phyloP scores from a whole-genome alignment of 2,888 invertebrate species.

The Coelinius sp. region DNA sequence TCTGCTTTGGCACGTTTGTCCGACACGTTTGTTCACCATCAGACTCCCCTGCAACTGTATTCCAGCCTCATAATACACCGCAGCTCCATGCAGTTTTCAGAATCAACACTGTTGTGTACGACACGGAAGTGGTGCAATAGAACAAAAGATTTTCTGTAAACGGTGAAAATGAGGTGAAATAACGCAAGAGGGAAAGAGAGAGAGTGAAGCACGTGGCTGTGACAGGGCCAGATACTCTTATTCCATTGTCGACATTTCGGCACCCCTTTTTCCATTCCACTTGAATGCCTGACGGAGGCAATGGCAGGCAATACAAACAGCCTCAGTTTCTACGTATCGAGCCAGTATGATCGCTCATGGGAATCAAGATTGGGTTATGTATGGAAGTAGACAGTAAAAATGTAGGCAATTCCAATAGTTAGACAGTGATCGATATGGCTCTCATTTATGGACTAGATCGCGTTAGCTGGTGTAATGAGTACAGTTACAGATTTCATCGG shows the following conservation, averaged over 20 bases:
- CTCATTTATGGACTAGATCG: not conserved
- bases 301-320: slow-evolving; percentile 30
- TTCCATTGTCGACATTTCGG: slow-evolving; percentile 10
- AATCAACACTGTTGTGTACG: slow-evolving; percentile 13
- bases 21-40: slow-evolving; percentile 40
- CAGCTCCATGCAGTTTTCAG: slow-evolving; percentile 1
- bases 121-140: slow-evolving; percentile 2
- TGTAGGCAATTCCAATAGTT: not conserved
- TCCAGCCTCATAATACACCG: slow-evolving; percentile 20
- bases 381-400: not conserved
- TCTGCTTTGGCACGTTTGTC: slow-evolving; percentile 44
- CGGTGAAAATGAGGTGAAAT: slow-evolving; percentile 19
- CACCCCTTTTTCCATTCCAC: slow-evolving; percentile 5
- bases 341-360: slow-evolving; percentile 34
- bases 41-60: slow-evolving; percentile 35
- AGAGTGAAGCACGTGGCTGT: slow-evolving; percentile 16
- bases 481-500: slow-evolving; percentile 28
- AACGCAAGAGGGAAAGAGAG: not conserved
- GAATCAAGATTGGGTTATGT: slow-evolving; percentile 35
- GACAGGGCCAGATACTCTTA: slow-evolving; percentile 9
- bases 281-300: slow-evolving; percentile 5
- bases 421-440: slow-evolving; percentile 36
- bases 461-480: slow-evolving; percentile 32
- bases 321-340: slow-evolving; percentile 21
- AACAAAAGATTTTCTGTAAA: slow-evolving; percentile 39